Conservation (phyloP, 2,888 invertebrate genomes). For the Rhagonycha lutea region DNA sequence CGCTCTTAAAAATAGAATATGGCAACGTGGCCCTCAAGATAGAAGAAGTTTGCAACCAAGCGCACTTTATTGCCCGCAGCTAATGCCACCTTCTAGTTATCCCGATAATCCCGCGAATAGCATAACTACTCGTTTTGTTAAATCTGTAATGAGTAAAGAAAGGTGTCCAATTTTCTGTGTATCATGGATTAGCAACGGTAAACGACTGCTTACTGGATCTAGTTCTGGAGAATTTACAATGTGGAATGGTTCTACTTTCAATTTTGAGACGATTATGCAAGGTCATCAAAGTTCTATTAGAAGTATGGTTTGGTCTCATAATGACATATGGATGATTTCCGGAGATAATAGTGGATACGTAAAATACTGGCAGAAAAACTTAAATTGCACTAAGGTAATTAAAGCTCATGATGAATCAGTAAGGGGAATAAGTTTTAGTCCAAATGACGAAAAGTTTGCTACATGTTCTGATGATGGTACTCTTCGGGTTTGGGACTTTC, state of each 20-base stretch:
- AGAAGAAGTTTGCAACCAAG: constrained; percentile 91
- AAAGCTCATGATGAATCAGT: constrained; percentile 99
- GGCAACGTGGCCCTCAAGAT: constrained; percentile 95
- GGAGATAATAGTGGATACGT: constrained; percentile 98
- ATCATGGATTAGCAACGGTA: constrained; percentile 99
- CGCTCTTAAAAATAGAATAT: constrained; percentile 79
- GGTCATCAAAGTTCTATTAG: constrained; percentile 99
- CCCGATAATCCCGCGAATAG: constrained; percentile 96
- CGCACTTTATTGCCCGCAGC: constrained; percentile 89
- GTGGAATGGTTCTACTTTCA: constrained; percentile 99
- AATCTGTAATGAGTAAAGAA: constrained; percentile 99
- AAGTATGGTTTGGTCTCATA: constrained; percentile 99
- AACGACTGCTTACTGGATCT: constrained; percentile 95
- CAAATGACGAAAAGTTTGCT: constrained; percentile 53
- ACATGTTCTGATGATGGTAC: too few species aligned
- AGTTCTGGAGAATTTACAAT: constrained; percentile 99
- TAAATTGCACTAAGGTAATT: constrained; percentile 99
- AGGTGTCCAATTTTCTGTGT: constrained; percentile 98
- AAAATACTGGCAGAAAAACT: constrained; percentile 99
- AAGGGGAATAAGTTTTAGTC: constrained; percentile 90
- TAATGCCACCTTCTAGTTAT: constrained; percentile 91
- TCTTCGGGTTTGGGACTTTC: too few species aligned
- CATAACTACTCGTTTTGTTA: constrained; percentile 91
- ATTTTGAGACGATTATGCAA: constrained; percentile 99
- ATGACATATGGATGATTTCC: constrained; percentile 99